Base-by-base conservation (phyloP, 1,140 invertebrate species). In the Euborellia annulipes region DNA sequence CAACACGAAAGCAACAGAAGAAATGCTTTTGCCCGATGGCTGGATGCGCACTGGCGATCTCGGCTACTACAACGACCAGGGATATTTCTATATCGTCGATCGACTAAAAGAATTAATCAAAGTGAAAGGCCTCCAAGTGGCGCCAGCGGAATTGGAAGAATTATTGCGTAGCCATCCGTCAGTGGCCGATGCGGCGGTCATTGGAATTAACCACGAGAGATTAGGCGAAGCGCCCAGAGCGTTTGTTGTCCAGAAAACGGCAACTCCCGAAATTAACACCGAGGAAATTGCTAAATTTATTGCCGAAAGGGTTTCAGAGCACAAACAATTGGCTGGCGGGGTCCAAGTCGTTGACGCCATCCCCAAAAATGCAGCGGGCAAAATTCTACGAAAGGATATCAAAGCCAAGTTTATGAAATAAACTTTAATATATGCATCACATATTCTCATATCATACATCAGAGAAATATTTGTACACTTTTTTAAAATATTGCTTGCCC, bases 101-200 rank as follows among this genome's bases (percentile, higher is more conserved):
- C 62, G 83, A 36, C 54, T 82, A n/a, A 86, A 84, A 50, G 79
- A 83, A 58, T 63, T 85, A 16, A 79, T 85, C 45, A 87, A 86
- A 58, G 82, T 77, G 41, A 73, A 72, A 58, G 71, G 69, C 23
- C 61, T 66, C 37, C 70, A 73, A 49, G 65, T 71, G 58, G 70
- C 87, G 2, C 90, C 90, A 9, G 84, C 88, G 0, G 87, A 92
- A 62, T 56, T 94, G 19, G 89, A 94, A 67, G 80, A 72, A 13
- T 50, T 92, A 11, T 57, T 94, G 17, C 66, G 83, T 43, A 70
- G 67, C 27, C 82, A 91, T 63, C 76, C 81, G 0, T 73, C 72
- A 37, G 64, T 94, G 1, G 54, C 64, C 3, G 88, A 93, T 56
- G 85, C 78, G 1, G 86, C 80, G 0, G 87, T 94, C 1, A 67